Base-by-base conservation (phyloP, 2,113 vertebrate species). In the Microtus oregoni region DNA sequence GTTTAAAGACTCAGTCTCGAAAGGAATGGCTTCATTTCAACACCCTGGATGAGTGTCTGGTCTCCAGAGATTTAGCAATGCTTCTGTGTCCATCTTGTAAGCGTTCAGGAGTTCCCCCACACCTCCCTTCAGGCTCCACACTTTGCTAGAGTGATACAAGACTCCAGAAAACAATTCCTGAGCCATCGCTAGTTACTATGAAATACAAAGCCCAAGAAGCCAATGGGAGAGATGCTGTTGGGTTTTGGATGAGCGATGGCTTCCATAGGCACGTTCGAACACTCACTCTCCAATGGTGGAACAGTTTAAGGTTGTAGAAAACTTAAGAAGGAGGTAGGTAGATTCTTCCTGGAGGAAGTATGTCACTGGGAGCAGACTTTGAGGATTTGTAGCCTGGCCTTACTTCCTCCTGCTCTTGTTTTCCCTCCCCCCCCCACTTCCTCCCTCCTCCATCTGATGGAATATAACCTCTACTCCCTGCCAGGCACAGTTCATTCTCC, bases 391-490 rank as follows among this genome's bases (percentile, higher is more conserved):
- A 44, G 41, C 75, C 12, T 76, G 24, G 12, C 26, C 75, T 47
- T 47, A 14, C 26, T 77, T 77, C 44, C 44, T 77, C 44, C 44
- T 77, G 5, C 13, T 50, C 15, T 32, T 47, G 5, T 32, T 58
- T n/a, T n/a, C n/a, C 5, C 5, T 17, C 55, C 6, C 3, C 28
- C 28, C 14, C 13, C 5, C 2, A 26, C 24, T 28, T 14, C 5
- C 24, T 30, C 12, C 26, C 41, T 15, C 41, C 7, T 13, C 41
- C 14, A 30, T 41, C 75, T 44, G 22, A 76, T 44, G 24, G 41
- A 28, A 44, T 44, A 22, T 44, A 76, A 41, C 41, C 41, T 76
- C 73, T 76, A 76, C 75, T 77, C 9, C 12, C 41, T 30, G 26
- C 14, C n/a, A 41, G n/a, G 20, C 26, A 44, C 12, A 28, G 73